phyloP scores from a whole-genome alignment of 2,888 invertebrate genomes.

The Graphium colonna region DNA sequence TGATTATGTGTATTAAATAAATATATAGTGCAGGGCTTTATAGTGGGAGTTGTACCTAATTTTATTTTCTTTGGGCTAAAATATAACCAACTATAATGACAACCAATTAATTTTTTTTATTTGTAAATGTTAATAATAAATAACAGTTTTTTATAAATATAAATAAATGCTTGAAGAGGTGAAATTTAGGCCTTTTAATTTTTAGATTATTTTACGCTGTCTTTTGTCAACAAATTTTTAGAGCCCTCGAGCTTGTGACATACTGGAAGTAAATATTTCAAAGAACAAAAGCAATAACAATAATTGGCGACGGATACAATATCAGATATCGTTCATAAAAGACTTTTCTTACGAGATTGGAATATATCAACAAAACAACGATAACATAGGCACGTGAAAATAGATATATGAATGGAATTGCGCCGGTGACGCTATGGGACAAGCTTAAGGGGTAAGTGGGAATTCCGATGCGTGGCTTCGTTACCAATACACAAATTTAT shows the following conservation, averaged over 20 bases:
- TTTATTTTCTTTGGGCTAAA: too few relatives aligned
- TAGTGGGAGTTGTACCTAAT: too few relatives aligned
- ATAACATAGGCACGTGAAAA: slow-evolving; percentile 8
- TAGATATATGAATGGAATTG: slow-evolving; percentile 12
- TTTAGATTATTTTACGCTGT: neutral
- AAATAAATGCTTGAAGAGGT: too few relatives aligned
- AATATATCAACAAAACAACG: slow-evolving; percentile 16
- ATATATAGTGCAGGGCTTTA: too few relatives aligned
- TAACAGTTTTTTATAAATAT: too few relatives aligned
- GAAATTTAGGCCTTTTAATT: neutral
- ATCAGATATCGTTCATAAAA: slow-evolving; percentile 10
- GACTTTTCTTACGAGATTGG: slow-evolving; percentile 18
- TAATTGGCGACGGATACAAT: slow-evolving; percentile 9
- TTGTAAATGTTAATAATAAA: neutral
- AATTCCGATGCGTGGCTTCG: neutral
- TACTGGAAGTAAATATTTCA: too few relatives aligned
- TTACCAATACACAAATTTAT: neutral
- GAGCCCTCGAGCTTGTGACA: slow-evolving; percentile 2
- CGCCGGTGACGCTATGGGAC: slow-evolving; percentile 1
- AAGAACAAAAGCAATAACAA: neutral
- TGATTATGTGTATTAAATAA: too few relatives aligned
- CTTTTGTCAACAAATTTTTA: slow-evolving; percentile 4
- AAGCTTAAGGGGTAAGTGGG: neutral
- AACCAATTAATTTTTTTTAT: too few relatives aligned
- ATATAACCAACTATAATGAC: too few relatives aligned